Conservation (phyloP, 2,797 vertebrate species). For the Hippocampus kuda region DNA sequence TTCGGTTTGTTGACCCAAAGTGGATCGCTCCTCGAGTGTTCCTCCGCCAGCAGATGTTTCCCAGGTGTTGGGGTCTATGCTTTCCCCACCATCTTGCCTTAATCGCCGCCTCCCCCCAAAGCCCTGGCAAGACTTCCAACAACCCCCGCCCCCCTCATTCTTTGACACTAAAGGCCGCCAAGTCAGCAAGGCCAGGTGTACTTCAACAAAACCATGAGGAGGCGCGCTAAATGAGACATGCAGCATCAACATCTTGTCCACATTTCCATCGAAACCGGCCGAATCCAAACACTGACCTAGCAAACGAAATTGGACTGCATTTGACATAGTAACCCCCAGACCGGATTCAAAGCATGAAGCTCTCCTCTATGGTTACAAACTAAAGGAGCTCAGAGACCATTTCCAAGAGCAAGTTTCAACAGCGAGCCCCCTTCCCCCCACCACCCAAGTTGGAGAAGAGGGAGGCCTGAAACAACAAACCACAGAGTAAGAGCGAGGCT, state of each 20-base stretch:
- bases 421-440: conserved; percentile 36
- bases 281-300: conserved; percentile 1
- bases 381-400: conserved; percentile 26
- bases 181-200: conserved; percentile 49
- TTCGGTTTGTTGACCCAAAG: conserved; percentile 14
- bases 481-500: conserved; percentile 25
- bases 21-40: conserved; percentile 29
- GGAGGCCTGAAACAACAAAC: conserved; percentile 64
- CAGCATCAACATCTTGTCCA: conserved; percentile 30
- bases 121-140: conserved; percentile 64
- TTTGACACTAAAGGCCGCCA: conserved; percentile 47
- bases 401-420: conserved; percentile 60
- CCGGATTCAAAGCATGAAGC: background rate
- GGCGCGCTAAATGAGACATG: conserved; percentile 29
- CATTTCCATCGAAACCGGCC: conserved; percentile 28
- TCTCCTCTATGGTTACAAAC: background rate
- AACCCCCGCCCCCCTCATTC: conserved; percentile 34
- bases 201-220: conserved; percentile 36
- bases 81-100: conserved; percentile 57
- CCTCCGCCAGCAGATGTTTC: conserved; percentile 52
- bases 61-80: conserved; percentile 67
- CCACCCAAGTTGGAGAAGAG: conserved; percentile 47
- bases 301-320: conserved; percentile 13
- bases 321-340: conserved; percentile 6
- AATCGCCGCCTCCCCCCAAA: conserved; percentile 52